Evolutionary conservation across 1,140 invertebrate genomes (phyloP), one percentile per base, ranked within the genome.

Genomic region (Tetramorium parvispinum): DNA sequence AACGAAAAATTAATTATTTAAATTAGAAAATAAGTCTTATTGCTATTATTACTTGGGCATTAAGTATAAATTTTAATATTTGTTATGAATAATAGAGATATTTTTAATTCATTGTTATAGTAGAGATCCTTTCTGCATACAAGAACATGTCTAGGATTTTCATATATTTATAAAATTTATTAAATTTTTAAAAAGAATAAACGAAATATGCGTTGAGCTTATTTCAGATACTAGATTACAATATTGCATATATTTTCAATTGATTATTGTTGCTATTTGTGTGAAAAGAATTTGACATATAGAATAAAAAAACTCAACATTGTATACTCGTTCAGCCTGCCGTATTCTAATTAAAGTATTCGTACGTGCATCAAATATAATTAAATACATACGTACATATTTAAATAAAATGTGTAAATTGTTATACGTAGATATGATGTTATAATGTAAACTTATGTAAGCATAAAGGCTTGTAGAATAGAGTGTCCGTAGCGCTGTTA

Each of bases 401-500:
- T 32, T 32, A 32, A 59, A 16, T 46, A 73, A 57, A 18, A 16
- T 55, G 61, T 2, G 53, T 59, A 82, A 71, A 18, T 70, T 57
- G 66, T 82, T 82, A 71, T 46, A 82, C n/a, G 53, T 71, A 71
- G 8, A 61, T 37, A 32, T 53, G 11, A 83, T 73, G 37, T 73
- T 24, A 53, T 21, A 59, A 18, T 75, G 24, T 82, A 59, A 59
- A 73, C 2, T 51, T 66, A 53, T 6, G 16, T 13, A 46, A 18
- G 6, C 10, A 49, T 81, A 81, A 55, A 75, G 0, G 88, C 89
- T 91, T 91, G 24, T 88, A 88, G 82, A 49, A 70, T 88, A 66
- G 40, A n/a, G 21, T 57, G 10, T 55, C 24, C n/a, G 57, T 87
- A 89, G 88, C 6, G 77, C 87, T n/a, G 51, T 53, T 53, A 53